Conservation (phyloP, 2,888 invertebrate species). For the Parnassius glacialis region DNA sequence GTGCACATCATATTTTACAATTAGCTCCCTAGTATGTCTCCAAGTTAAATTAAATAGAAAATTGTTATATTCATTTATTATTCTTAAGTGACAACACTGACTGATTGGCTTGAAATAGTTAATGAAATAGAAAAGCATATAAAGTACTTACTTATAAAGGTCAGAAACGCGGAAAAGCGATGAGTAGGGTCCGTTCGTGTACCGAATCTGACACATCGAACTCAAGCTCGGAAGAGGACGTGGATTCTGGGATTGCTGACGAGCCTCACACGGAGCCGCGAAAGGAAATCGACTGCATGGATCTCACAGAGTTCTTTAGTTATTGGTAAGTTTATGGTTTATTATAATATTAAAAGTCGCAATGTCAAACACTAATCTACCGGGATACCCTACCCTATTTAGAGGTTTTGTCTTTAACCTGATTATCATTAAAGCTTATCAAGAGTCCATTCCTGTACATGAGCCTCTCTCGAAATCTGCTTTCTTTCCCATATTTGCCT, state of each 20-base stretch:
- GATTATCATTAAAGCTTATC: too few species aligned
- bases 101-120: not conserved
- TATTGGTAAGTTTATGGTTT: conserved; percentile 62
- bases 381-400: too few species aligned
- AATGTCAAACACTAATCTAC: too few species aligned
- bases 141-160: not conserved
- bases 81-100: conserved; percentile 16
- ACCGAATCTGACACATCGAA: conserved; percentile 50
- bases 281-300: conserved; percentile 64
- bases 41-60: too few species aligned
- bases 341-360: not conserved
- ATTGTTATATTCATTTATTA: too few species aligned
- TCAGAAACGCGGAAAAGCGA: conserved; percentile 33
- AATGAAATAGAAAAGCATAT: conserved; percentile 6
- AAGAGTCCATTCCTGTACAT: too few species aligned
- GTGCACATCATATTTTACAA: too few species aligned
- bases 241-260: conserved; percentile 71
- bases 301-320: conserved; percentile 64
- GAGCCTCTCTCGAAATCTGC: too few species aligned
- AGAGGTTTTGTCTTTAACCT: too few species aligned
- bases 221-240: conserved; percentile 65
- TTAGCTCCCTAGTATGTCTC: too few species aligned
- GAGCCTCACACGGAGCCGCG: conserved; percentile 41
- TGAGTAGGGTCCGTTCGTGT: conserved; percentile 45
- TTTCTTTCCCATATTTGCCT: too few species aligned